Evolutionary conservation across 64 coral and sea anemone genomes (phyloP), one percentile per base, ranked within the genome.

Genomic region (Montipora cactus): DNA sequence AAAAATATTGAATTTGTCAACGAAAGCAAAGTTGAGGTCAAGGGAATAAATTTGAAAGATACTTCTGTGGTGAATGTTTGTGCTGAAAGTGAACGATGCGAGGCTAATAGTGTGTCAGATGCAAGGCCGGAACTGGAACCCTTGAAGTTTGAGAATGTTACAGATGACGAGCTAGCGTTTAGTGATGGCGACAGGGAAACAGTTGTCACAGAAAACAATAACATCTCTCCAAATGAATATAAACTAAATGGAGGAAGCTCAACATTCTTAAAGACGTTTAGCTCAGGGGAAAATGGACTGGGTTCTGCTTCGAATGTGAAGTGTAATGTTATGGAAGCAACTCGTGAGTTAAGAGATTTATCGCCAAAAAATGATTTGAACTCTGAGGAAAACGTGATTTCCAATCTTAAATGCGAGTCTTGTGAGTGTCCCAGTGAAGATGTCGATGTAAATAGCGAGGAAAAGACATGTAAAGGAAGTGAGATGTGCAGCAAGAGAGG

Each of bases 1-100:
- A 98, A 95, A 76, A 90, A 89, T 48, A 98, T 98, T 89, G 96
- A 98, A 57, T 98, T 98, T 89, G 89, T 98, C 2, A 98, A 95
- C 61, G 96, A 98, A 83, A 81, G 89, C 74, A 90, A 89, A 84
- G 52, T 98, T 22, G 96, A 95, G 51, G 77, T 98, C 11, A 90
- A 87, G 79, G 93, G 88, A 61, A 67, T 90, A 11, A 49, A 50
- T 14, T 83, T 61, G 44, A 86, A 70, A 5, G 68, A 86, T 18
- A 86, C 46, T 19, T 73, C 18, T 7, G 11, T 16, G 5, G 13
- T 23, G 58, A 80, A 23, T n/a, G 18, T 51, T 49, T 23, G 18
- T 37, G 21, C 5, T 67, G 82, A 71, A 12, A 66, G 66, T 13
- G 7, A 49, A 11, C 37, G 11, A 8, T 72, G 45, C 19, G 66